A percentile compares a stretch with the other conserved stretches of the same genome.
Evolutionary conservation across 35 echinoderm and acorn worm species (phyloP).

Genomic region (Strongylocentrotus purpuratus): DNA sequence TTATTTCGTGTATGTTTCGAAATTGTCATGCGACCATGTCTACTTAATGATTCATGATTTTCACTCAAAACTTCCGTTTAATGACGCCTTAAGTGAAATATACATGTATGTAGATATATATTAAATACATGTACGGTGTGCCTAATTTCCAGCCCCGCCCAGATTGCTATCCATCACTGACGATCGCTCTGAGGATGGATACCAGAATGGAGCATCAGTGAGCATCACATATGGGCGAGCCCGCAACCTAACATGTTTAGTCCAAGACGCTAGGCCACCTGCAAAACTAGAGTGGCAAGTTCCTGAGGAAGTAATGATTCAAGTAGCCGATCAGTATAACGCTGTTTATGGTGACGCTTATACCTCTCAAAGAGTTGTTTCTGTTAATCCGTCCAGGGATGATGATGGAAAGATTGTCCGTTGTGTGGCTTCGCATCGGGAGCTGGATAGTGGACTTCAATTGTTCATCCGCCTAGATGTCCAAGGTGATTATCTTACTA

Average conservation of each 20-base stretch:
- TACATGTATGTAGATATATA: too few species aligned
- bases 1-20: too few species aligned
- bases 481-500: not conserved
- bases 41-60: too few species aligned
- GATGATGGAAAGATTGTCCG: not conserved
- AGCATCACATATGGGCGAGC: not conserved
- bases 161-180: not conserved
- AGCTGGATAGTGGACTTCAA: not conserved
- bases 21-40: too few species aligned
- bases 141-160: not conserved
- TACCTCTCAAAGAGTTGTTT: not conserved
- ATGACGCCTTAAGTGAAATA: too few species aligned
- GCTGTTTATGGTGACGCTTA: not conserved
- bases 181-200: not conserved
- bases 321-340: not conserved
- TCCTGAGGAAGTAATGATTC: not conserved
- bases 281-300: not conserved
- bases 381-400: not conserved
- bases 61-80: too few species aligned
- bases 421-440: not conserved
- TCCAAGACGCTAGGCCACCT: not conserved
- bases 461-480: not conserved
- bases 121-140: not conserved
- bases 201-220: not conserved
- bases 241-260: not conserved